These are phyloP conservation scores for Xestia c-nigrum DNA, from an alignment of 2,888 invertebrate genomes.

Conservation along the genomic window DNA sequence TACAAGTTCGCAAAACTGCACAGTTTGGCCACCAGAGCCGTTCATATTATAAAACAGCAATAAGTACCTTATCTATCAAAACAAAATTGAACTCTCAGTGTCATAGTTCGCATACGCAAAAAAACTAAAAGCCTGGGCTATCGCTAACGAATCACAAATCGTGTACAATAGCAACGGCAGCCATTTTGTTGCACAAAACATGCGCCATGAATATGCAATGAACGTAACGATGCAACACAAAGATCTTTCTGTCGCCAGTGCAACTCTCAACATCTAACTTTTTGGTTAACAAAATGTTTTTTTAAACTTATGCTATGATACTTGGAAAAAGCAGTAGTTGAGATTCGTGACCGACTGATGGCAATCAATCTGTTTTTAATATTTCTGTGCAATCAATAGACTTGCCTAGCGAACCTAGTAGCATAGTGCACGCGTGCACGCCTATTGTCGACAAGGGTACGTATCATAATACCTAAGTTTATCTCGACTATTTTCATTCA, in stretches of 20 bases:
- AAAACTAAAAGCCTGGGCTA: slow-evolving; percentile 30
- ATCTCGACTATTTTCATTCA: too few species aligned
- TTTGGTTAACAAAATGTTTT: slow-evolving; percentile 37
- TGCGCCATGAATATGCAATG: slow-evolving; percentile 78
- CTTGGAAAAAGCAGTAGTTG: too few species aligned
- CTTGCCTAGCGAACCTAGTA: background rate
- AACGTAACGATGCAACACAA: slow-evolving; percentile 72
- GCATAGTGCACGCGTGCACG: too few species aligned
- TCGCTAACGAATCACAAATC: slow-evolving; percentile 64
- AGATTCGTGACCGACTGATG: background rate
- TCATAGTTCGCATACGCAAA: slow-evolving; percentile 22
- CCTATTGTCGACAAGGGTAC: too few species aligned
- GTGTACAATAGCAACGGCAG: slow-evolving; percentile 58
- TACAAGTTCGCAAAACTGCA: background rate
- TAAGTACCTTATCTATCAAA: slow-evolving; percentile 1
- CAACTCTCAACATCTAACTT: slow-evolving; percentile 61
- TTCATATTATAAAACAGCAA: background rate
- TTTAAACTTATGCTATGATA: slow-evolving; percentile 30
- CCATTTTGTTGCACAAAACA: slow-evolving; percentile 69
- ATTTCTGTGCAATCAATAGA: too few species aligned
- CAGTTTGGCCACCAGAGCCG: background rate
- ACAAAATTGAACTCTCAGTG: background rate
- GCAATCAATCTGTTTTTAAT: too few species aligned
- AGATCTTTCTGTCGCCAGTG: slow-evolving; percentile 66
- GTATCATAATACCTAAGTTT: too few species aligned